Percentiles rank a stretch among this genome's conserved stretches.
phyloP scores from a whole-genome alignment of 2,797 vertebrate species.

The Catostomus latipinnis region DNA sequence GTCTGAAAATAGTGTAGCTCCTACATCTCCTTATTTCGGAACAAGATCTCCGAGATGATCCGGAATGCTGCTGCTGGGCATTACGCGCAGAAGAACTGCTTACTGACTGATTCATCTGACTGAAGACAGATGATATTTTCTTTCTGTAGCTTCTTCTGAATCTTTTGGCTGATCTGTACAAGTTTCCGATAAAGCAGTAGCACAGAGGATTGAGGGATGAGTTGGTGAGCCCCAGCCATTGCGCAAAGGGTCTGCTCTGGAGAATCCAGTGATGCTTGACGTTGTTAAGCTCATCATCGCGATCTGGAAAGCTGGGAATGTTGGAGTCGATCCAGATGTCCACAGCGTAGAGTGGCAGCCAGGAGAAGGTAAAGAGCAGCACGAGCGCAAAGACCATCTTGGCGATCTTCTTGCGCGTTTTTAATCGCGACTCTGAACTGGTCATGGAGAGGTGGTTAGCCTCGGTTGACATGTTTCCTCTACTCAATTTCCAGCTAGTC shows the following conservation, averaged over 20 bases:
- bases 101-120: constrained; percentile 5
- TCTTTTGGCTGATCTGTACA: constrained; percentile 66
- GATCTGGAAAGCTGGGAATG: constrained; percentile 60
- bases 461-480: constrained; percentile 41
- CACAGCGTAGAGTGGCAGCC: constrained; percentile 71
- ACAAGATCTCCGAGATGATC: constrained; percentile 13
- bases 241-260: constrained; percentile 72
- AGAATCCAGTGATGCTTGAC: constrained; percentile 69
- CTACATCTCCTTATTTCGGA: constrained; percentile 40
- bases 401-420: constrained; percentile 71
- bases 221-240: constrained; percentile 78
- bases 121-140: constrained; percentile 63
- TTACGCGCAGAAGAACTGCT: constrained; percentile 40
- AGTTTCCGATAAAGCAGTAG: constrained; percentile 74
- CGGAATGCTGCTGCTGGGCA: constrained; percentile 32
- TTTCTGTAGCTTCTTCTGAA: constrained; percentile 70
- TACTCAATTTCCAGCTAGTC: constrained; percentile 68
- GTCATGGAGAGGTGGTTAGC: constrained; percentile 52
- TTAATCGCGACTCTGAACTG: constrained; percentile 60
- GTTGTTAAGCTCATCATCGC: constrained; percentile 37
- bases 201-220: constrained; percentile 75
- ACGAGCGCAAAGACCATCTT: constrained; percentile 75
- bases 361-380: constrained; percentile 73
- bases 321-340: constrained; percentile 77
- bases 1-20: constrained; percentile 15